phyloP scores from a whole-genome alignment of 2,113 vertebrate species.

The Seriola quinqueradiata region DNA sequence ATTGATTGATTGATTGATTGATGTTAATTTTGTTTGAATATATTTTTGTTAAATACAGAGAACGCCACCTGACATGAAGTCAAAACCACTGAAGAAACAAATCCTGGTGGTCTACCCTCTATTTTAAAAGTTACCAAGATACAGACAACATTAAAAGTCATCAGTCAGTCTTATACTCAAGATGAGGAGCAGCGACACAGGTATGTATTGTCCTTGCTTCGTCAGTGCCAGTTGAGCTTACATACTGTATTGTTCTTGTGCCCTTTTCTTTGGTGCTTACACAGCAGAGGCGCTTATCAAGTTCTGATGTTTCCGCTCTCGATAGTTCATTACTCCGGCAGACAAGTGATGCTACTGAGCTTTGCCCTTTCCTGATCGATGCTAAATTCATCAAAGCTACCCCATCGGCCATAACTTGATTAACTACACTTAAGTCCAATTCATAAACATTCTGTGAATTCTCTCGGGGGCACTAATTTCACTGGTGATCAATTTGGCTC shows the following conservation, averaged over 20 bases:
- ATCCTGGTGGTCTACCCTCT: background rate
- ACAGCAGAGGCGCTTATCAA: constrained; percentile 16
- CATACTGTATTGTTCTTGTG: constrained; percentile 1
- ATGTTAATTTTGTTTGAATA: background rate
- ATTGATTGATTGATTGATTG: background rate
- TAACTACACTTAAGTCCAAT: constrained; percentile 58
- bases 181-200: background rate
- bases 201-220: background rate
- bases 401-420: constrained; percentile 55
- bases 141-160: background rate
- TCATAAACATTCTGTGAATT: constrained; percentile 64
- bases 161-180: background rate
- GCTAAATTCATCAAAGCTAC: constrained; percentile 68
- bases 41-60: background rate
- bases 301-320: constrained; percentile 29
- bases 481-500: constrained; percentile 64
- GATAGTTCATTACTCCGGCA: constrained; percentile 48
- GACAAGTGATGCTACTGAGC: constrained; percentile 41
- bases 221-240: background rate
- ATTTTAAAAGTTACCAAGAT: background rate
- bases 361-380: constrained; percentile 57
- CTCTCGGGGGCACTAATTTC: constrained; percentile 49
- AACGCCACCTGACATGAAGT: background rate
- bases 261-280: constrained; percentile 22
- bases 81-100: background rate